Conservation (phyloP, 2,113 vertebrate genomes). For the Blennius ocellaris region DNA sequence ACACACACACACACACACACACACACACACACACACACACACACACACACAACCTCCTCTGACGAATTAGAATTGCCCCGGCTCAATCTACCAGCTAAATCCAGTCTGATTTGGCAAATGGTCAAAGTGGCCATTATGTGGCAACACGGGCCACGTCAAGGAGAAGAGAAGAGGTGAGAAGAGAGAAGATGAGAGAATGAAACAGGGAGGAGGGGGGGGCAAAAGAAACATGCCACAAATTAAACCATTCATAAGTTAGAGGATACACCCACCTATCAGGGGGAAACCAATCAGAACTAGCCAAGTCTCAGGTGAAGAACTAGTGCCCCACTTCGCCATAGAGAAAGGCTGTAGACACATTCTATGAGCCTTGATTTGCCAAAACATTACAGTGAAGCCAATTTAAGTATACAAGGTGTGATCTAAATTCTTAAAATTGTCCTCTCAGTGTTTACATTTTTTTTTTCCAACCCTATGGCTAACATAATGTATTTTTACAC, state of each 20-base stretch:
- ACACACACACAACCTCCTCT: constrained; percentile 71
- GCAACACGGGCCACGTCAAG: constrained; percentile 79
- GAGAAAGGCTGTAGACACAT: too few relatives aligned
- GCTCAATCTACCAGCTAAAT: constrained; percentile 85
- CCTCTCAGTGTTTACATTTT: too few relatives aligned
- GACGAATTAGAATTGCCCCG: constrained; percentile 87
- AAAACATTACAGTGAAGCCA: too few relatives aligned
- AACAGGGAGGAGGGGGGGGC: constrained; percentile 57
- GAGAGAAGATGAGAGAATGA: constrained; percentile 71
- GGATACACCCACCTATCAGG: constrained; percentile 78
- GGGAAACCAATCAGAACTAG: constrained; percentile 77
- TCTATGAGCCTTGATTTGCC: too few relatives aligned
- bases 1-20: constrained; percentile 23
- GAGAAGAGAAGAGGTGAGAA: constrained; percentile 86
- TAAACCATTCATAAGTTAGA: constrained; percentile 79
- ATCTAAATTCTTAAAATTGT: too few relatives aligned
- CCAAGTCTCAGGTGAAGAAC: background rate
- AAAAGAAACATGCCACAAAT: constrained; percentile 81
- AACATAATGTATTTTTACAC: too few relatives aligned
- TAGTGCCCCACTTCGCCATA: too few relatives aligned
- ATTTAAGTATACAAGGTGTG: too few relatives aligned
- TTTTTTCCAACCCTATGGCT: too few relatives aligned
- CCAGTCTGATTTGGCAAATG: constrained; percentile 88
- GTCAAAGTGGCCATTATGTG: constrained; percentile 89
- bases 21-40: constrained; percentile 12